phyloP scores from a whole-genome alignment of 2,113 vertebrate genomes.

The Leucopsar rothschildi region DNA sequence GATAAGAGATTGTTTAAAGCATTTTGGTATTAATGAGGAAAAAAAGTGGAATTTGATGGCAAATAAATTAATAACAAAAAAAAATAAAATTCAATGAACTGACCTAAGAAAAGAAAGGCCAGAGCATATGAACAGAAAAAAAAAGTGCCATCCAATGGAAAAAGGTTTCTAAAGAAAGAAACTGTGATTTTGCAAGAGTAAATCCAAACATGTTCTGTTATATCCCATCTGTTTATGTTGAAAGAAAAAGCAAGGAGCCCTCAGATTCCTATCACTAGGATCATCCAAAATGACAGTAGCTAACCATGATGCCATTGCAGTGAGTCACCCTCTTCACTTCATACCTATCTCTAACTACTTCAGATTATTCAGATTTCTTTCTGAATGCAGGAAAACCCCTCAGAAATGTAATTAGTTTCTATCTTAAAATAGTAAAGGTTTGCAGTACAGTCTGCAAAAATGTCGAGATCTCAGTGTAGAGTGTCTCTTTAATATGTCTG shows the following conservation, averaged over 20 bases:
- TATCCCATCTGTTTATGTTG: not conserved
- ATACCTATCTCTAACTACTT: not conserved
- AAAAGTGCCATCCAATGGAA: not conserved
- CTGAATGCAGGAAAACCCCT: not conserved
- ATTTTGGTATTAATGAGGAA: not conserved
- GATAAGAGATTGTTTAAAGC: not conserved
- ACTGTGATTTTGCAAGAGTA: not conserved
- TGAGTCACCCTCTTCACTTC: not conserved
- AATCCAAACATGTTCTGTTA: not conserved
- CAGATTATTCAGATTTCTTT: not conserved
- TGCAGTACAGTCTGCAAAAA: not conserved
- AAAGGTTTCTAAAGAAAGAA: not conserved
- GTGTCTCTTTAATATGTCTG: not conserved
- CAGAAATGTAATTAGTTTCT: not conserved
- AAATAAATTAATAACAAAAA: not conserved
- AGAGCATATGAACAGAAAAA: not conserved
- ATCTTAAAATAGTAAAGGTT: not conserved
- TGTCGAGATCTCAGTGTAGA: rapidly evolving
- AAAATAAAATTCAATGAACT: not conserved
- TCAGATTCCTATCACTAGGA: not conserved
- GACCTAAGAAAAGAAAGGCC: not conserved
- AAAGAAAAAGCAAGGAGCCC: not conserved
- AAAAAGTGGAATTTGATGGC: not conserved
- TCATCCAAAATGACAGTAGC: not conserved
- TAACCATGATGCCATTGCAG: not conserved